Percentiles rank a stretch among this genome's conserved stretches.
These are phyloP conservation scores for Coluber constrictor DNA, from an alignment of 2,797 vertebrate genomes.

Conservation along the genomic window DNA sequence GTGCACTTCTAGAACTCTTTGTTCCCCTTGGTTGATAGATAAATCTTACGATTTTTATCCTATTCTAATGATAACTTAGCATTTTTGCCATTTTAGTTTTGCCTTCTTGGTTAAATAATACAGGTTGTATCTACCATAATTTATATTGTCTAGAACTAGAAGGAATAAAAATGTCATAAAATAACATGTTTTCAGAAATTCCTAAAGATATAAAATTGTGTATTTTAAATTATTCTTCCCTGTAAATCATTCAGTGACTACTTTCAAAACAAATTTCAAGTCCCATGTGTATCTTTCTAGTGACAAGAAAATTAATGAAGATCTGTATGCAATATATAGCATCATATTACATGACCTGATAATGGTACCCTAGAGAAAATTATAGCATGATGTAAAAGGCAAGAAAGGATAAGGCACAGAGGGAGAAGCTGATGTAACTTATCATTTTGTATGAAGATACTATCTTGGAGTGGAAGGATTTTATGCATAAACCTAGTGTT, in stretches of 20 bases:
- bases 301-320: constrained; percentile 19
- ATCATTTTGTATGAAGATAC: constrained; percentile 15
- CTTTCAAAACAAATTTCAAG: constrained; percentile 23
- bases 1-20: background rate
- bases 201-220: background rate
- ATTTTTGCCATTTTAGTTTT: background rate
- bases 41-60: background rate
- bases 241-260: background rate
- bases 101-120: background rate
- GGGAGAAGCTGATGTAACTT: constrained; percentile 73
- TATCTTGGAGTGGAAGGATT: background rate
- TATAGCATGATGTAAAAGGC: constrained; percentile 70
- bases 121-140: background rate
- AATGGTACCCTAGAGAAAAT: constrained; percentile 61
- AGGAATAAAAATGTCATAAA: background rate
- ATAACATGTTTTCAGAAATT: accelerated
- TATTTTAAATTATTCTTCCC: background rate
- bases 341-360: constrained; percentile 50
- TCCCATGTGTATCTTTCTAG: constrained; percentile 14
- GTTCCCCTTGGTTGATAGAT: background rate
- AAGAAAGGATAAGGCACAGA: constrained; percentile 59
- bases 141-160: background rate
- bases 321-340: constrained; percentile 40
- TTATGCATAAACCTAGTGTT: background rate
- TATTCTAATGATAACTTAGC: background rate